Evolutionary conservation across 2,797 vertebrate species (phyloP), one percentile per base, ranked within the genome.

Genomic region (Tauraco hartlaubi): DNA sequence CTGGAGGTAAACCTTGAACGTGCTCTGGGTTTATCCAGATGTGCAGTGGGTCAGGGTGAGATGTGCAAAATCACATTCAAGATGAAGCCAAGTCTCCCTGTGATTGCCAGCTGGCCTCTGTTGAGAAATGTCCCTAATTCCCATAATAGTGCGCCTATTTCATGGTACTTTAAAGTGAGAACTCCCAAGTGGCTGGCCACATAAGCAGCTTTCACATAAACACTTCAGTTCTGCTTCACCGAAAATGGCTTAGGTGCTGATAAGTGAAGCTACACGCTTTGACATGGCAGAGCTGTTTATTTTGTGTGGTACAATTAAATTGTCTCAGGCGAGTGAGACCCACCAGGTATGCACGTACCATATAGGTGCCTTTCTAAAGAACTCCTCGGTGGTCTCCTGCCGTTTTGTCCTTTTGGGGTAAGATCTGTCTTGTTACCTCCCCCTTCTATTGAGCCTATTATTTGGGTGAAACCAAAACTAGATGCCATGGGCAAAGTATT

Each of bases 151-250:
- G 72, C 92, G 81, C 84, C 79, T 87, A 43, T 97, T 96, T 96
- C 94, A 96, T 81, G 94, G 82, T 68, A 2, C 69, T 96, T 96
- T 95, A 74, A 28, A 90, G 90, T 25, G 88, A 96, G 94, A 52
- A 39, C 74, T 94, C 93, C 83, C 13, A 8, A 91, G 92, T 69
- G 88, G 58, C 91, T 67, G 79, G 71, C 54, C 86, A 78, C 90
- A 95, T 97, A 97, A 97, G 93, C 95, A 67, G 96, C 91, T 97
- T 97, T 96, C 94, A 48, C 86, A 13, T 94, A 97, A 97, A 94
- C 89, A 15, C 88, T 88, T 95, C 81, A 76, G 94, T 94, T 97
- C 91, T 91, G 72, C 93, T 88, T 90, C 88, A 61, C 56, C 4
- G 7, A 66, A 25, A n/a, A 20, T 22, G 59, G 64, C 77, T 95